Evolutionary conservation across 2,888 invertebrate genomes (phyloP).

Genomic region (Sphaerophoria taeniata): DNA sequence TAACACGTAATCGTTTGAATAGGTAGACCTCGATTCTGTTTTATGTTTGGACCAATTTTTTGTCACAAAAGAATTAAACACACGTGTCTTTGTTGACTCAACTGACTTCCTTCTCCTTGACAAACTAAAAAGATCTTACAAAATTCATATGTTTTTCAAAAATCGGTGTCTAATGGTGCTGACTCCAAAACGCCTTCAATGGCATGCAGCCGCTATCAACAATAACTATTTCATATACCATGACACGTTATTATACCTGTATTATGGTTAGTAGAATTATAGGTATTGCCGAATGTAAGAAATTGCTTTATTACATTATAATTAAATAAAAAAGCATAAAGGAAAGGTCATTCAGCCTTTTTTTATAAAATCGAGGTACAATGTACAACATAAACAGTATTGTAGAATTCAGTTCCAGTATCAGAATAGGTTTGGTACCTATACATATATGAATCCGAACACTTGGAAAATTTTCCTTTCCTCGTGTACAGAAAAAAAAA

Average conservation of each 20-base stretch:
- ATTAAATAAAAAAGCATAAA: neutral
- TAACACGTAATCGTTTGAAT: slow-evolving; percentile 47
- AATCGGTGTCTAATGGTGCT: slow-evolving; percentile 34
- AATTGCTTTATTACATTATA: slow-evolving; percentile 37
- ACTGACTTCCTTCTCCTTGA: slow-evolving; percentile 65
- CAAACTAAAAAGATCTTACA: slow-evolving; percentile 36
- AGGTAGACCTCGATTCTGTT: slow-evolving; percentile 28
- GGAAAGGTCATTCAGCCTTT: slow-evolving; percentile 16
- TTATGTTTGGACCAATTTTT: slow-evolving; percentile 66
- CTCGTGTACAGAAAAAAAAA: slow-evolving; percentile 9
- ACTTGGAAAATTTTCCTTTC: slow-evolving; percentile 46
- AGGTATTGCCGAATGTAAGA: slow-evolving; percentile 32
- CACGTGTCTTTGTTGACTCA: slow-evolving; percentile 63
- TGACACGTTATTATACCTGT: slow-evolving; percentile 36
- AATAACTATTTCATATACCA: slow-evolving; percentile 54
- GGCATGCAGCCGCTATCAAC: slow-evolving; percentile 54
- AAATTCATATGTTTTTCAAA: slow-evolving; percentile 10
- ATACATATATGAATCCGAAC: slow-evolving; percentile 19
- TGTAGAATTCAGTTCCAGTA: slow-evolving; percentile 8
- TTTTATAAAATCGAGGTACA: slow-evolving; percentile 14
- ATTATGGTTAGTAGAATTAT: slow-evolving; percentile 1
- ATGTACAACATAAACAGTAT: slow-evolving; percentile 25
- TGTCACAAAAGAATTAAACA: slow-evolving; percentile 57
- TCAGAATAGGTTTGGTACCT: slow-evolving; percentile 2
- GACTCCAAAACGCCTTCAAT: slow-evolving; percentile 47